Evolutionary conservation across 2,888 invertebrate species (phyloP), one percentile per base, ranked within the genome.

Genomic region (Stramonita haemastoma): DNA sequence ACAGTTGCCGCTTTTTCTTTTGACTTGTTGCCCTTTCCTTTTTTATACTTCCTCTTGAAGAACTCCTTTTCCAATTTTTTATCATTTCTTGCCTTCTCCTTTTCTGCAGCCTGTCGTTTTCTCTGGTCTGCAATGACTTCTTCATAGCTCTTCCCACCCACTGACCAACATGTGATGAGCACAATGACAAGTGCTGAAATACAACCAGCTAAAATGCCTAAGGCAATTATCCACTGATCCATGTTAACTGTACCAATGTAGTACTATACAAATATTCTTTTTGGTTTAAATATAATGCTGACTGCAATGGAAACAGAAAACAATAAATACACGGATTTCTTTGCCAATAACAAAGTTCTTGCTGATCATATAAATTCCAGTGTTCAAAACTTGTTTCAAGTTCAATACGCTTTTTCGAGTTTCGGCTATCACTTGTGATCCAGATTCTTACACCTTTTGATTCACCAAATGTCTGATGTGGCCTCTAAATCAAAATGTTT

Each of bases 81-180:
- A 57, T 94, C 94, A 86, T 91, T 93, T 89, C 92, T 93, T 11
- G 90, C 90, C 91, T 95, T 94, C 92, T 90, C 97, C 97, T 93
- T 94, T 95, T 93, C 93, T 87, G 94, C 95, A 87, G 95, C 95
- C 79, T 94, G 92, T 86, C 95, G 90, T 79, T 91, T 91, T 89
- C 97, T 97, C 95, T 98, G 98, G 94, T 98, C 98, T 11, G 98
- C 98, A 90, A 98, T 97, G 11, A 98, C 98, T 96, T 98, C 98
- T 95, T 98, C 98, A 95, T 98, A 98, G 92, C 98, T 98, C 94
- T 98, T 98, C 93, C 98, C 98, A 93, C 97, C 97, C 94, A 97
- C 97, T 29, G 97, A 97, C 95, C 95, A 95, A 46, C 97, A 97
- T 87, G 97, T 97, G 95, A 98, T 97, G 46, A 97, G 96, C 92